Conservation (phyloP, 2,888 invertebrate genomes). For the Odontothrips loti region DNA sequence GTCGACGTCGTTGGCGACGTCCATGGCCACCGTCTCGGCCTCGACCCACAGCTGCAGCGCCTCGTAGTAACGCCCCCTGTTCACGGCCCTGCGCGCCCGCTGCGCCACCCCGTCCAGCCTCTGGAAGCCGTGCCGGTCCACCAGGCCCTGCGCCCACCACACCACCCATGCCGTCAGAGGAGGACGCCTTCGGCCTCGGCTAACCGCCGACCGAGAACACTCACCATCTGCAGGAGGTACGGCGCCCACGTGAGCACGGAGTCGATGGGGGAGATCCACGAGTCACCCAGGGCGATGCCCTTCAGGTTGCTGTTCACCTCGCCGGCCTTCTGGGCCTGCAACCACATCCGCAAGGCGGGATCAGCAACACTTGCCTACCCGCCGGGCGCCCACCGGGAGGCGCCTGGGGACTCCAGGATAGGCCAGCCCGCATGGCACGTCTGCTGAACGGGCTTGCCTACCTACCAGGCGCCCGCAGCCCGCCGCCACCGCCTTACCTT, state of each 20-base stretch:
- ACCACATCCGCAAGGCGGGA: too few relatives aligned
- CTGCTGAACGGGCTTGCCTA: background rate
- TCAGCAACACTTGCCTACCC: too few relatives aligned
- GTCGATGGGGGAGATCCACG: constrained; percentile 86
- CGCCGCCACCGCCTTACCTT: constrained; percentile 43
- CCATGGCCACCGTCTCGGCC: constrained; percentile 60
- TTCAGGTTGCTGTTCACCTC: constrained; percentile 64
- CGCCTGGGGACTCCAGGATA: background rate
- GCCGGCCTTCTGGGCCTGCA: constrained; percentile 59
- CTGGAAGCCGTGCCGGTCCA: constrained; percentile 63
- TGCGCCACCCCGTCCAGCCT: constrained; percentile 56
- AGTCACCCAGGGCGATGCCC: constrained; percentile 80
- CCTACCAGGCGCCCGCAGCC: background rate
- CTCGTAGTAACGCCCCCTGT: constrained; percentile 53
- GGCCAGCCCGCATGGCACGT: background rate
- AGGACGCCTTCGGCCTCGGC: too few relatives aligned
- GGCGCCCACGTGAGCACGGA: constrained; percentile 80
- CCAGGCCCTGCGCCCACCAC: constrained; percentile 52
- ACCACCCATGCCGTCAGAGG: too few relatives aligned
- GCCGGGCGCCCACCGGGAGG: constrained; percentile 31
- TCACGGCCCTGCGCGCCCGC: constrained; percentile 54
- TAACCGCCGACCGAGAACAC: background rate
- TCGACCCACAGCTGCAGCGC: constrained; percentile 63
- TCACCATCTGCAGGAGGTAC: constrained; percentile 65
- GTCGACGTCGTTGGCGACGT: constrained; percentile 62